These are phyloP conservation scores for Andrena haemorrhoa DNA, from an alignment of 2,888 invertebrate species.

Conservation along the genomic window DNA sequence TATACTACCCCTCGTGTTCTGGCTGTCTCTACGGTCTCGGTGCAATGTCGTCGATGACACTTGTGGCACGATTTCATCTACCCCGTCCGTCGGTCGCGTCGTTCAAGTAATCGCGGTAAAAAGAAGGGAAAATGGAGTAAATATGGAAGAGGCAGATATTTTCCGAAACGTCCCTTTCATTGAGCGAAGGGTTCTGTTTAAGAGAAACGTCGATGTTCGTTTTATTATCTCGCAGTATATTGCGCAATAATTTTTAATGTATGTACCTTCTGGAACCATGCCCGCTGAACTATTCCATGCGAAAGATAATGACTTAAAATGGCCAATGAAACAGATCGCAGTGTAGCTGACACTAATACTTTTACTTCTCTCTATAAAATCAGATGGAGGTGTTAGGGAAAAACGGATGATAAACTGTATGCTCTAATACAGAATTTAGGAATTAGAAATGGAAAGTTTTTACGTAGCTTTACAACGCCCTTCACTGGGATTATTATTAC, in stretches of 20 bases:
- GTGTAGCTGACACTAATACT: too few species aligned
- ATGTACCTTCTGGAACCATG: too few species aligned
- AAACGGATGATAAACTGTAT: background rate
- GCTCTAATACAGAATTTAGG: background rate
- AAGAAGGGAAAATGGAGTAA: background rate
- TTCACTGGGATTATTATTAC: background rate
- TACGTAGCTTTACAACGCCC: background rate
- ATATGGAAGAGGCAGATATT: background rate
- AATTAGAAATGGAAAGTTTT: background rate
- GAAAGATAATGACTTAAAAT: background rate
- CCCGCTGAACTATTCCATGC: background rate
- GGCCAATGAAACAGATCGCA: background rate
- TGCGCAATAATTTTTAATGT: background rate
- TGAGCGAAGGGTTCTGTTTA: background rate
- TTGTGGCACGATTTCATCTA: conserved; percentile 68
- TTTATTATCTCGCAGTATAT: background rate
- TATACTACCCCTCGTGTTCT: conserved; percentile 43
- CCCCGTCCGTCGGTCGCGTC: conserved; percentile 24
- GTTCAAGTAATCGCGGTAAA: conserved; percentile 37
- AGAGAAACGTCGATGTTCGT: too few species aligned
- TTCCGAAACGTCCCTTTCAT: background rate
- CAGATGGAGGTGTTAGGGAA: too few species aligned
- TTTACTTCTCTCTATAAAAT: too few species aligned
- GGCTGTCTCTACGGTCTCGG: conserved; percentile 27
- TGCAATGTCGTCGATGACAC: conserved; percentile 65